Conservation (phyloP, 53 echinoderm and acorn worm species). For the Holothuria leucospilota region DNA sequence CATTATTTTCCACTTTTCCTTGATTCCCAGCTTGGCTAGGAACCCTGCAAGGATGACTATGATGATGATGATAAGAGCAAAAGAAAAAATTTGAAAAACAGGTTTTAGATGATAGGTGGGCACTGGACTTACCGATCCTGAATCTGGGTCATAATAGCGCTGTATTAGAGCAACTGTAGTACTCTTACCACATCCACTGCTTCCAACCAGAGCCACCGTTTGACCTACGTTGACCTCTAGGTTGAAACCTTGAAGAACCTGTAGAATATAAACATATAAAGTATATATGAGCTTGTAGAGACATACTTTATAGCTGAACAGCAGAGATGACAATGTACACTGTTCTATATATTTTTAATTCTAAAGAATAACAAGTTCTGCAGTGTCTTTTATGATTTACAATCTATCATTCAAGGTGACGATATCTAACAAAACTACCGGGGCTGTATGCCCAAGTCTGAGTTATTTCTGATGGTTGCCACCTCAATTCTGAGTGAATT, state of each 20-base stretch:
- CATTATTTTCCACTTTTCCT: too few relatives aligned
- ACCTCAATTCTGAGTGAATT: too few relatives aligned
- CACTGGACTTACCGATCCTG: slow-evolving; percentile 78
- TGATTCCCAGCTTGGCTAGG: too few relatives aligned
- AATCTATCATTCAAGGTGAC: too few relatives aligned
- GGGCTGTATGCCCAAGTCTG: too few relatives aligned
- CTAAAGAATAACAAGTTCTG: too few relatives aligned
- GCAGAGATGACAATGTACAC: too few relatives aligned
- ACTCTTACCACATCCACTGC: slow-evolving; percentile 97
- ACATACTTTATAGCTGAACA: background rate
- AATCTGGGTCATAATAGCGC: slow-evolving; percentile 68
- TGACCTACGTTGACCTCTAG: slow-evolving; percentile 88
- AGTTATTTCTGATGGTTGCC: too few relatives aligned
- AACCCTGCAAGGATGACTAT: too few relatives aligned
- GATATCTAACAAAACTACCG: too few relatives aligned
- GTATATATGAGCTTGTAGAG: background rate
- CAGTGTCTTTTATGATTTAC: too few relatives aligned
- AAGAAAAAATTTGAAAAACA: background rate
- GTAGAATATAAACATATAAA: background rate
- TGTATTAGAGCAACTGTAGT: slow-evolving; percentile 79
- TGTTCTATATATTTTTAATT: too few relatives aligned
- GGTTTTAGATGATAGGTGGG: background rate
- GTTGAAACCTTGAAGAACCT: slow-evolving; percentile 89
- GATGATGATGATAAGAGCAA: background rate
- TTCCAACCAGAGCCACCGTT: slow-evolving; percentile 88